phyloP scores from a whole-genome alignment of 2,888 invertebrate genomes.

The Cryptocephalus moraei region DNA sequence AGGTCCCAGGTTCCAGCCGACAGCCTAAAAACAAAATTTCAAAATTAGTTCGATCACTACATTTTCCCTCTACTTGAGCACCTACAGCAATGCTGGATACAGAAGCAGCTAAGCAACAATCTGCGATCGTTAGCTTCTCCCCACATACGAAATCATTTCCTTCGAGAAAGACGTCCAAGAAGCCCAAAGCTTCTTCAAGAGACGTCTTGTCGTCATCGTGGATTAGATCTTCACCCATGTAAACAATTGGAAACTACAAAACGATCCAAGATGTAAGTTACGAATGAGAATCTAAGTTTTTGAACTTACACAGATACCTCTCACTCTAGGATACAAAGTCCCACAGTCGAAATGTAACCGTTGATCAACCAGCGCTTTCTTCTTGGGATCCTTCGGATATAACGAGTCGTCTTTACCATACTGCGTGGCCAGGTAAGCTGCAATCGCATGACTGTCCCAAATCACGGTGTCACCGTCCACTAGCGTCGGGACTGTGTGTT shows the following conservation, averaged over 20 bases:
- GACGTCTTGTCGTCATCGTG: constrained; percentile 43
- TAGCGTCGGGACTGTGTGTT: constrained; percentile 57
- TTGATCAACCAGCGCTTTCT: constrained; percentile 50
- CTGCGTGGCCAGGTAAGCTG: constrained; percentile 49
- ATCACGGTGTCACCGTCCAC: constrained; percentile 54
- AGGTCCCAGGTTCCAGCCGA: constrained; percentile 47
- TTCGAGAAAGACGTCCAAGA: constrained; percentile 48
- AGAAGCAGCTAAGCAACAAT: constrained; percentile 49
- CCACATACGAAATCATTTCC: constrained; percentile 52
- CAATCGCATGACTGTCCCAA: constrained; percentile 60
- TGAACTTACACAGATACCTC: constrained; percentile 49
- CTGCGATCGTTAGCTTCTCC: constrained; percentile 52
- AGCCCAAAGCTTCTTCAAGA: constrained; percentile 48
- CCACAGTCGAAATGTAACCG: constrained; percentile 54
- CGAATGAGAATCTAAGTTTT: background rate
- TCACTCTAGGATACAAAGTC: constrained; percentile 49
- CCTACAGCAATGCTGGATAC: constrained; percentile 47
- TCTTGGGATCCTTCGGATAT: constrained; percentile 49
- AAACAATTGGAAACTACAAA: constrained; percentile 50
- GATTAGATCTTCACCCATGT: constrained; percentile 47
- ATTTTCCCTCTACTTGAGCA: constrained; percentile 2
- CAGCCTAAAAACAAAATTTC: constrained; percentile 37
- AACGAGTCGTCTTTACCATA: constrained; percentile 49
- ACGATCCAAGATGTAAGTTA: constrained; percentile 7
- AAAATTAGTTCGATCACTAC: background rate